A percentile compares a stretch with the other conserved stretches of the same genome.
phyloP scores from a whole-genome alignment of 2,888 invertebrate genomes.

The Pomacea canaliculata region DNA sequence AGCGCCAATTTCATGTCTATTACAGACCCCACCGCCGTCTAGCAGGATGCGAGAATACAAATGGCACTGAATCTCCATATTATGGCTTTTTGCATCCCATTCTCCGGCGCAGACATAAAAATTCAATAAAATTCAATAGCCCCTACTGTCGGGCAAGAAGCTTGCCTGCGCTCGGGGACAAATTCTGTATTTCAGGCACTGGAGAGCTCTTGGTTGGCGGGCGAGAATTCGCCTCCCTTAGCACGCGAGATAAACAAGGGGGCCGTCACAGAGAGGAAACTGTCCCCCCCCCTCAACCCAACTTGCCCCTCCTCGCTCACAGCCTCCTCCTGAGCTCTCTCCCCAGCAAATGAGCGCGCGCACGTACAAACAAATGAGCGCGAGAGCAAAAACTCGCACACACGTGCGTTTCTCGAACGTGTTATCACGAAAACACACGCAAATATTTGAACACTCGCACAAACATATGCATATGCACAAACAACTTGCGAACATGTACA shows the following conservation, averaged over 20 bases:
- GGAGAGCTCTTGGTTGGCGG: conserved; percentile 22
- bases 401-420: no score
- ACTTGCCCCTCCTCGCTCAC: no score
- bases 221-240: conserved; percentile 2
- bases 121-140: conserved; percentile 28
- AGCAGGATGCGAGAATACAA: conserved; percentile 20
- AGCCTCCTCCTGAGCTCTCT: no score
- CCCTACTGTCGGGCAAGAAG: conserved; percentile 23
- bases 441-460: no score
- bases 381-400: no score
- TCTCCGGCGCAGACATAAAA: conserved; percentile 24
- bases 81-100: conserved; percentile 23
- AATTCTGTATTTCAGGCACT: conserved; percentile 25
- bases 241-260: conserved; percentile 16
- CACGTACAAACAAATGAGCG: no score
- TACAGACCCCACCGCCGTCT: conserved; percentile 20
- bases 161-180: conserved; percentile 21
- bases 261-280: no score
- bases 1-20: conserved; percentile 28
- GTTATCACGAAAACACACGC: no score
- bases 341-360: no score
- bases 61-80: conserved; percentile 25
- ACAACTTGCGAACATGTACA: no score
- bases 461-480: no score
- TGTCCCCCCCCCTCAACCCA: no score